Percentiles rank a stretch among this genome's conserved stretches.
Evolutionary conservation across 2,797 vertebrate genomes (phyloP).

Genomic region (Vultur gryphus): DNA sequence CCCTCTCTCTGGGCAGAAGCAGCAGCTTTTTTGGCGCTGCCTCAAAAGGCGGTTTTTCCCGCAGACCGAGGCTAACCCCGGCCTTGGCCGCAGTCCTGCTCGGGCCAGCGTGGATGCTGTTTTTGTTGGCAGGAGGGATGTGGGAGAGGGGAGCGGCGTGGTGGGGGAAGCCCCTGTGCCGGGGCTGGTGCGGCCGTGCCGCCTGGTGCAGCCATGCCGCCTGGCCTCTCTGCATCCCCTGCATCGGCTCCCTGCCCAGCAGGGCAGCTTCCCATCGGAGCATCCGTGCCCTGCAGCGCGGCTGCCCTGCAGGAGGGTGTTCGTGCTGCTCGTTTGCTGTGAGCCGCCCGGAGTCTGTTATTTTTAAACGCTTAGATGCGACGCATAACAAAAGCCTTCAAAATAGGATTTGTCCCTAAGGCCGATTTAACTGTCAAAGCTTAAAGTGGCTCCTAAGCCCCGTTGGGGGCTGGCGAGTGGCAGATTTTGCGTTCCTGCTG

Average conservation of each 20-base stretch:
- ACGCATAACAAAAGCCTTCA: conserved; percentile 49
- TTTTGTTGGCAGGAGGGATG: conserved; percentile 26
- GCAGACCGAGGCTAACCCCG: not conserved
- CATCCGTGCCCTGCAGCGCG: not conserved
- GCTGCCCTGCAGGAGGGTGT: not conserved
- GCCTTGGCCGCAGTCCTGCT: not conserved
- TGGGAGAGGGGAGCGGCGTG: not conserved
- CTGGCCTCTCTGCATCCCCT: not conserved
- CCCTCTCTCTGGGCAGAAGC: not conserved
- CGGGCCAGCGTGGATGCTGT: not conserved
- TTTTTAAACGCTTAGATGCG: conserved; percentile 44
- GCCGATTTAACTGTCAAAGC: conserved; percentile 60
- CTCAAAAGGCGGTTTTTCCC: not conserved
- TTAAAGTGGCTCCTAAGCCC: conserved; percentile 36
- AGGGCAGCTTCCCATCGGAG: not conserved
- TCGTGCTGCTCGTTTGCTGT: not conserved
- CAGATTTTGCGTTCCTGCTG: not conserved
- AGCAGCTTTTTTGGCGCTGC: not conserved
- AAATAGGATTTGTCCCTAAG: conserved; percentile 63
- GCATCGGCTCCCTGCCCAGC: not conserved
- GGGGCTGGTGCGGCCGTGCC: not conserved
- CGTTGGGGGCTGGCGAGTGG: not conserved
- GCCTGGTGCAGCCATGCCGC: fast-evolving
- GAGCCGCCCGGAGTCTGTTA: not conserved
- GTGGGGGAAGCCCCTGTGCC: not conserved